These are phyloP conservation scores for Allacma fusca DNA, from an alignment of 2,888 invertebrate species.

Conservation along the genomic window DNA sequence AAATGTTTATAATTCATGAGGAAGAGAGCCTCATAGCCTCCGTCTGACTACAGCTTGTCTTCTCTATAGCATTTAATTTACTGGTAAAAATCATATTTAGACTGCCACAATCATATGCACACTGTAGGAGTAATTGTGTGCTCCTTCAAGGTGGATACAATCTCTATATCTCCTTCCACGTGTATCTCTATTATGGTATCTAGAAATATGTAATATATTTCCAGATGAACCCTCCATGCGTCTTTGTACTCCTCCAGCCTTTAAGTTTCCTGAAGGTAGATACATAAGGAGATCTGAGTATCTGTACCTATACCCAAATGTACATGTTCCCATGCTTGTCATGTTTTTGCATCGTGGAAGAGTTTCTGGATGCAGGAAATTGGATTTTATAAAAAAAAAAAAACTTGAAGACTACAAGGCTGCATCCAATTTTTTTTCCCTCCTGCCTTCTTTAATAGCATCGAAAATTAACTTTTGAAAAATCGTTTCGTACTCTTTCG, in stretches of 20 bases:
- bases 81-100: slow-evolving; percentile 4
- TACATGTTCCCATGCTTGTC: background rate
- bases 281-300: too few relatives aligned
- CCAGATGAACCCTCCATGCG: too few relatives aligned
- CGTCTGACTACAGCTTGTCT: background rate
- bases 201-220: too few relatives aligned
- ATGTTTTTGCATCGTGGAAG: background rate
- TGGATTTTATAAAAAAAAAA: slow-evolving; percentile 30
- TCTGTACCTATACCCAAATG: background rate
- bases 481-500: slow-evolving; percentile 1
- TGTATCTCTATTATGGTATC: too few relatives aligned
- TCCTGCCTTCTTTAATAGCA: slow-evolving; percentile 20
- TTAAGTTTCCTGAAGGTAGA: too few relatives aligned
- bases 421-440: background rate
- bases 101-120: slow-evolving; percentile 1
- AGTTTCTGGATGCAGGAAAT: slow-evolving; percentile 17
- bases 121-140: background rate
- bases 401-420: background rate
- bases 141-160: background rate
- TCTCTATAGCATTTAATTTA: slow-evolving; percentile 2
- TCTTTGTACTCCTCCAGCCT: too few relatives aligned
- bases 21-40: background rate
- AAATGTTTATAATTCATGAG: slow-evolving; percentile 16
- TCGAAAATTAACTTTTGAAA: slow-evolving; percentile 30
- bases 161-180: background rate